Evolutionary conservation across 2,888 invertebrate species (phyloP).

Genomic region (Diaperis boleti): DNA sequence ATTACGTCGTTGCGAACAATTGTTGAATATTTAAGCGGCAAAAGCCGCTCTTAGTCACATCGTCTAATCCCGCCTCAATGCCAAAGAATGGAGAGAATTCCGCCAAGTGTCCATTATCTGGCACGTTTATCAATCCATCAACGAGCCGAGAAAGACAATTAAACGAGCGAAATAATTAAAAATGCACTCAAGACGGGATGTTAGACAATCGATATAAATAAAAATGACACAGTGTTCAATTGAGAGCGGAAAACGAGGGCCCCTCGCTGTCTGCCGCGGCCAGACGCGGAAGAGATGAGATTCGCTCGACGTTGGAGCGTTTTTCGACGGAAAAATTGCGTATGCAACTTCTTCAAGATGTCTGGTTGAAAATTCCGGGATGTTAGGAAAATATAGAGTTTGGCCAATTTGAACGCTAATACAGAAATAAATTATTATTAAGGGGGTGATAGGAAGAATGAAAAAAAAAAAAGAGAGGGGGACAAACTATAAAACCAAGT

Average conservation of each 20-base stretch:
- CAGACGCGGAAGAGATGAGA: background rate
- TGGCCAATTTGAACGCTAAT: too few species aligned
- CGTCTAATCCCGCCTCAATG: slow-evolving; percentile 34
- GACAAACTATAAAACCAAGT: too few species aligned
- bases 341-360: too few species aligned
- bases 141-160: slow-evolving; percentile 40
- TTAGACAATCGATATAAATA: slow-evolving; percentile 52
- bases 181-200: slow-evolving; percentile 43
- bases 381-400: too few species aligned
- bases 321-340: too few species aligned
- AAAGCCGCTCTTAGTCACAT: slow-evolving; percentile 28
- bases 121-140: slow-evolving; percentile 39
- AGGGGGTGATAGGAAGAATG: too few species aligned
- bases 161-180: slow-evolving; percentile 36
- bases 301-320: too few species aligned
- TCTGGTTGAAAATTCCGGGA: too few species aligned
- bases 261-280: slow-evolving; percentile 6
- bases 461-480: too few species aligned
- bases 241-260: slow-evolving; percentile 10
- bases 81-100: slow-evolving; percentile 30
- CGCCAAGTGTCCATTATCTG: slow-evolving; percentile 38
- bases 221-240: slow-evolving; percentile 47
- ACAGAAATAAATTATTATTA: too few species aligned
- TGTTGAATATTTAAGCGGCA: slow-evolving; percentile 27
- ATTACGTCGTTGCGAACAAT: slow-evolving; percentile 25